A percentile compares a stretch with the other conserved stretches of the same genome.
phyloP scores from a whole-genome alignment of 37 sponge, comb jelly and placozoan species.

The Geodia barretti region DNA sequence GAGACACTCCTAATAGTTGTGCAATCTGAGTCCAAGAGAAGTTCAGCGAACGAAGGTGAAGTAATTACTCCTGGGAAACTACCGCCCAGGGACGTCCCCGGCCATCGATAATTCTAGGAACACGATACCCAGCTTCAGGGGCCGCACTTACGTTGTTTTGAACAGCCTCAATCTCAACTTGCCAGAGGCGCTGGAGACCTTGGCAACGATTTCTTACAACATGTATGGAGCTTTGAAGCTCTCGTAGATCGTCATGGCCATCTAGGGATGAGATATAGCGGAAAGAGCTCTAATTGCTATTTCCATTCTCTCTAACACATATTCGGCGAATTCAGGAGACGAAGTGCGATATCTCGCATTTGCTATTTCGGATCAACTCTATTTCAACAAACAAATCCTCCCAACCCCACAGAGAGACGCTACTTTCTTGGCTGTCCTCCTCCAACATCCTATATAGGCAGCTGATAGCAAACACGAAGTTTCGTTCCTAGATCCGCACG shows the following conservation, averaged over 20 bases:
- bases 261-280: not conserved
- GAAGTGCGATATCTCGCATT: not conserved
- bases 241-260: not conserved
- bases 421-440: not conserved
- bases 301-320: not conserved
- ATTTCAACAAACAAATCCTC: not conserved
- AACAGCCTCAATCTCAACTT: not conserved
- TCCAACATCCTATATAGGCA: not conserved
- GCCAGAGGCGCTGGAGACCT: not conserved
- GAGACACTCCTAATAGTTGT: conserved; percentile 12
- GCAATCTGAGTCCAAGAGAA: conserved; percentile 45
- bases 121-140: not conserved
- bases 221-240: not conserved
- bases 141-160: not conserved
- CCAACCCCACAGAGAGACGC: not conserved
- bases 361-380: not conserved
- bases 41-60: conserved; percentile 5
- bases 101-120: not conserved
- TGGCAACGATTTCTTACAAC: not conserved
- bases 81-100: not conserved
- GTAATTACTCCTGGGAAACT: not conserved
- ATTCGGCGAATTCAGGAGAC: not conserved
- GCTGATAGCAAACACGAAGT: not conserved
- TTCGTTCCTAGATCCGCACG: too few relatives aligned
- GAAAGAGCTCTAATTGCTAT: not conserved